Conservation (phyloP, 2,797 vertebrate genomes). For the Enteromius argenteus region DNA sequence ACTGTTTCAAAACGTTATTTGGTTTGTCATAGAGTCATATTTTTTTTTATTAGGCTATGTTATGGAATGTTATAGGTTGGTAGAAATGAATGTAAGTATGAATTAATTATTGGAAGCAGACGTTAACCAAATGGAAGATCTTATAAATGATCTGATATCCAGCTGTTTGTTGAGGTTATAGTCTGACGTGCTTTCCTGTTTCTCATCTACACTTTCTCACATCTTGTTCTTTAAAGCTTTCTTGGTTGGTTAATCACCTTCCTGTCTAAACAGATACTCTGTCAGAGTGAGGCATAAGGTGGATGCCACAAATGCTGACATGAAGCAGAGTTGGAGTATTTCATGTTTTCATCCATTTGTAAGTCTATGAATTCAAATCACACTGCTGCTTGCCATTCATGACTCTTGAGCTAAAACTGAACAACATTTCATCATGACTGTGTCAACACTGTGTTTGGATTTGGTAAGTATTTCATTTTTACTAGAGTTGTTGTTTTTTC, state of each 20-base stretch:
- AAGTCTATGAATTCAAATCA: conserved; percentile 41
- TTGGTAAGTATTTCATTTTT: conserved; percentile 67
- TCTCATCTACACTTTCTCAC: conserved; percentile 36
- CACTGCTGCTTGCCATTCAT: conserved; percentile 1
- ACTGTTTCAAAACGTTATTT: neutral
- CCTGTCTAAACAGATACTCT: conserved; percentile 41
- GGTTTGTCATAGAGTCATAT: neutral
- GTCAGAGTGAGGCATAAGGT: neutral
- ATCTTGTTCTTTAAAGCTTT: conserved; percentile 50
- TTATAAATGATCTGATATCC: neutral
- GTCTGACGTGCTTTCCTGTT: conserved; percentile 57
- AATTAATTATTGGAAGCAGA: neutral
- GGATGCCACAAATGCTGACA: neutral
- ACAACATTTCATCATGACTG: conserved; percentile 61
- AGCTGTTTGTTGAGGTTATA: neutral
- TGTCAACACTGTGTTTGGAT: conserved; percentile 40
- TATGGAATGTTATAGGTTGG: neutral
- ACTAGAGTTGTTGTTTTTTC: neutral
- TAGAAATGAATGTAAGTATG: neutral
- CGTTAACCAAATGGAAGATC: neutral
- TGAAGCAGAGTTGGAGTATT: conserved; percentile 32
- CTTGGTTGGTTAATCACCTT: conserved; percentile 28
- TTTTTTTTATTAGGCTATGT: neutral
- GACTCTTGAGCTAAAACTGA: conserved; percentile 37
- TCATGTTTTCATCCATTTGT: neutral